phyloP scores from a whole-genome alignment of 2,888 invertebrate species.

The Harpagoxenus sublaevis region DNA sequence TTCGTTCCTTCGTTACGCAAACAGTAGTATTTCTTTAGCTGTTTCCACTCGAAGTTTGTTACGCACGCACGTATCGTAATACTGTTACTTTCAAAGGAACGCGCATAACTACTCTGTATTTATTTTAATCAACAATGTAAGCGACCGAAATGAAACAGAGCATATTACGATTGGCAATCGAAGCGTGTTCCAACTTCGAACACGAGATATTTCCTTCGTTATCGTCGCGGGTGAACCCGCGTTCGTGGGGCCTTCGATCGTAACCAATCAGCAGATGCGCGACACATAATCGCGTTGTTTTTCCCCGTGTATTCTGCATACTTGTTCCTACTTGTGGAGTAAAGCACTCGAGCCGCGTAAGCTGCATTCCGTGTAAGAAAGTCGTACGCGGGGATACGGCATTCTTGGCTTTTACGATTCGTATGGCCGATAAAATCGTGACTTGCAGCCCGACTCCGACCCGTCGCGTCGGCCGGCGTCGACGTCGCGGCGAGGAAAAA shows the following conservation, averaged over 20 bases:
- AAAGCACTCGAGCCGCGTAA: constrained; percentile 26
- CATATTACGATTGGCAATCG: constrained; percentile 3
- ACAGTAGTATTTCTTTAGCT: background rate
- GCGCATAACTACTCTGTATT: background rate
- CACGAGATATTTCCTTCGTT: background rate
- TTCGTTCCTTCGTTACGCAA: background rate
- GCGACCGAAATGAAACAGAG: background rate
- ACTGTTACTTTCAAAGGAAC: constrained; percentile 3
- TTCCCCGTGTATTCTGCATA: constrained; percentile 6
- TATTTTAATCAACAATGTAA: background rate
- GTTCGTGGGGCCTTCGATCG: background rate
- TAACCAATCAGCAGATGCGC: constrained; percentile 22
- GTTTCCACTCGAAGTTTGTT: constrained; percentile 1
- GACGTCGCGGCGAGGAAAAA: constrained; percentile 39
- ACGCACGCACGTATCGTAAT: background rate
- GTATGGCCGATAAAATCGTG: constrained; percentile 60
- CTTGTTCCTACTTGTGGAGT: background rate
- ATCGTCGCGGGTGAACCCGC: background rate
- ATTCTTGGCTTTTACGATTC: constrained; percentile 60
- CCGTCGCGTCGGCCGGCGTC: constrained; percentile 26
- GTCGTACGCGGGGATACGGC: constrained; percentile 48
- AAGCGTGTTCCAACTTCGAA: background rate
- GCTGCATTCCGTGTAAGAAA: constrained; percentile 56
- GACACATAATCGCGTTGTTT: constrained; percentile 15
- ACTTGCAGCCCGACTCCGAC: constrained; percentile 52